These are phyloP conservation scores for Nannoperca obscura DNA, from an alignment of 2,797 vertebrate species.

Conservation along the genomic window DNA sequence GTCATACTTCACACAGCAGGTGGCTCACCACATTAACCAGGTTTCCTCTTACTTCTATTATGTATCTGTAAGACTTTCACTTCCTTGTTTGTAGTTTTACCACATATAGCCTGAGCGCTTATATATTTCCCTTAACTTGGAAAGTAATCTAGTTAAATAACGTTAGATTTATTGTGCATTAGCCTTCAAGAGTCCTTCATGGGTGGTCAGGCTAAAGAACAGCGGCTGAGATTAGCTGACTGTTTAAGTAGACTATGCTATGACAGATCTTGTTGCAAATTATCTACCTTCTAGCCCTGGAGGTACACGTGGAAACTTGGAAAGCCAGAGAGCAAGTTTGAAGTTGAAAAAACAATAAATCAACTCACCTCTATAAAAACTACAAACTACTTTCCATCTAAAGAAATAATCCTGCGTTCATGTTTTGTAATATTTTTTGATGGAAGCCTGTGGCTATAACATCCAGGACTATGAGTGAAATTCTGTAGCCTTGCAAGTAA, in stretches of 20 bases:
- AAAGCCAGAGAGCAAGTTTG: slow-evolving; percentile 15
- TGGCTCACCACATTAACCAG: slow-evolving; percentile 4
- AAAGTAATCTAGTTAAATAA: slow-evolving; percentile 15
- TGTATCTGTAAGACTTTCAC: slow-evolving; percentile 5
- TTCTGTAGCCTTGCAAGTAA: slow-evolving; percentile 56
- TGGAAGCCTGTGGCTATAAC: slow-evolving; percentile 26
- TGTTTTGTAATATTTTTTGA: slow-evolving; percentile 36
- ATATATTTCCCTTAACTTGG: neutral
- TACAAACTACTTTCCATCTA: slow-evolving; percentile 13
- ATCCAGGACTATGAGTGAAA: slow-evolving; percentile 41
- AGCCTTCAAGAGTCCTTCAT: slow-evolving; percentile 25
- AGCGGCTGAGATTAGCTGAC: slow-evolving; percentile 11
- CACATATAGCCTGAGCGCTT: neutral
- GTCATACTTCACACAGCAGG: neutral
- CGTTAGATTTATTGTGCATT: slow-evolving; percentile 21
- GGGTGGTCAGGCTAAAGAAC: slow-evolving; percentile 5
- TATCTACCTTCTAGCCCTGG: slow-evolving; percentile 18
- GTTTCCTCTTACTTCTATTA: neutral
- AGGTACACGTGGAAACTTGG: slow-evolving; percentile 8
- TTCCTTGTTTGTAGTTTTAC: slow-evolving; percentile 22
- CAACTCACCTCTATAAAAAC: slow-evolving; percentile 18
- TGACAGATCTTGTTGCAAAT: slow-evolving; percentile 55
- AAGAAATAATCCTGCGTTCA: slow-evolving; percentile 31
- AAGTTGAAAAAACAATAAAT: slow-evolving; percentile 17
- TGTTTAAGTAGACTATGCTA: slow-evolving; percentile 32